These are phyloP conservation scores for Dunckerocampus dactyliophorus DNA, from an alignment of 2,113 vertebrate species.

Conservation along the genomic window DNA sequence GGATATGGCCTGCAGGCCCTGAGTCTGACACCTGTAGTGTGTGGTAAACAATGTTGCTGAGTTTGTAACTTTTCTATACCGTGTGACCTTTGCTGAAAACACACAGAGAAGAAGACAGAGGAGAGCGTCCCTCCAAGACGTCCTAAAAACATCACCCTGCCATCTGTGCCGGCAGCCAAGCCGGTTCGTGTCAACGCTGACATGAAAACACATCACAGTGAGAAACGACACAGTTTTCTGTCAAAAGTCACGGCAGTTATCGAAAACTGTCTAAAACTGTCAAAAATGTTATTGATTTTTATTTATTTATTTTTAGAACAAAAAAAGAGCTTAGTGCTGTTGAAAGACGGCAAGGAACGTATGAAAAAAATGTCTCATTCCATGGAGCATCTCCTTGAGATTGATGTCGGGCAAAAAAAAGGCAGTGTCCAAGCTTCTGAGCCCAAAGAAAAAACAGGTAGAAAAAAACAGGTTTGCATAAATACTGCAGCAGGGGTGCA, in stretches of 20 bases:
- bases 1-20: too few species aligned
- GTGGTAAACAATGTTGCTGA: too few species aligned
- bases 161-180: not conserved
- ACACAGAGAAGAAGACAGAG: not conserved
- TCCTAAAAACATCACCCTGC: not conserved
- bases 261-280: not conserved
- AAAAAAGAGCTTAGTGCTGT: not conserved
- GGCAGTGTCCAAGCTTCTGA: not conserved
- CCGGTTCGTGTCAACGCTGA: not conserved
- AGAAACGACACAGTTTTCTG: not conserved
- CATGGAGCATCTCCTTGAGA: constrained; percentile 17
- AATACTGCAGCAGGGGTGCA: not conserved
- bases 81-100: too few species aligned
- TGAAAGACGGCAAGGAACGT: not conserved
- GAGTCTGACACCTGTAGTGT: too few species aligned
- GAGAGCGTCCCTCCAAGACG: not conserved
- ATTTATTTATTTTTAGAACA: too few species aligned
- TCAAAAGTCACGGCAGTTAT: not conserved
- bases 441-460: constrained; percentile 24
- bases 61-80: too few species aligned
- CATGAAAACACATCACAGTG: not conserved
- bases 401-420: not conserved
- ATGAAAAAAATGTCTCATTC: not conserved
- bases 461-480: not conserved
- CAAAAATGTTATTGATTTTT: too few species aligned